Evolutionary conservation across 2,888 invertebrate genomes (phyloP).

Genomic region (Isotomurus palustris): DNA sequence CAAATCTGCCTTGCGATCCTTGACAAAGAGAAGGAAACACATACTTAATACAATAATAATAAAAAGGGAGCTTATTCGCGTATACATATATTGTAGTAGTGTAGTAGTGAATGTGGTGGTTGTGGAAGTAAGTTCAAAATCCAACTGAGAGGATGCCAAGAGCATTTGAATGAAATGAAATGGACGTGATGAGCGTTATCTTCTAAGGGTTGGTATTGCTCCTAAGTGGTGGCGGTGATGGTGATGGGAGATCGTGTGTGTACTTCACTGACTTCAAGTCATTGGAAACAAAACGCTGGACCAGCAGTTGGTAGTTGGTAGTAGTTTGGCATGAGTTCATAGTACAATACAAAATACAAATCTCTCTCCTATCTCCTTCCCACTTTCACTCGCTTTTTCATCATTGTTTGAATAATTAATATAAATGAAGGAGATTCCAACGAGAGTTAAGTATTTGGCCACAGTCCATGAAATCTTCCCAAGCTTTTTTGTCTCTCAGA

Average conservation of each 20-base stretch:
- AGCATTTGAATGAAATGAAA: conserved; percentile 7
- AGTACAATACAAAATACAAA: too few species aligned
- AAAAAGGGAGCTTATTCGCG: too few species aligned
- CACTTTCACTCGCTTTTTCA: background rate
- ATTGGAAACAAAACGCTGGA: background rate
- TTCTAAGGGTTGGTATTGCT: background rate
- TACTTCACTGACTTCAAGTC: background rate
- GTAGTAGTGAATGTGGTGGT: background rate
- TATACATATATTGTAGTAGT: background rate
- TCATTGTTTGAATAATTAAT: conserved; percentile 13
- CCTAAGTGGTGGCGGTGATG: background rate
- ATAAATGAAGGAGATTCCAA: conserved; percentile 7
- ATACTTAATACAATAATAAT: too few species aligned
- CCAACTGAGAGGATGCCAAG: conserved; percentile 1
- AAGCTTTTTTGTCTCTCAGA: background rate
- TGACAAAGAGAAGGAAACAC: too few species aligned
- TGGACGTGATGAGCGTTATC: conserved; percentile 1
- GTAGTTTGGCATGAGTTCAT: too few species aligned
- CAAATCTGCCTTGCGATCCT: too few species aligned
- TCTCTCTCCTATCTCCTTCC: too few species aligned
- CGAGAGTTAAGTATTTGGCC: conserved; percentile 8
- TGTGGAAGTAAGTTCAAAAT: background rate
- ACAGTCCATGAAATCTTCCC: conserved; percentile 5
- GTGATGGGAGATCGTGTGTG: background rate
- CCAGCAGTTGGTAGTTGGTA: too few species aligned